Base-by-base conservation (phyloP, 2,113 vertebrate genomes). In the Triplophysa siluroides region DNA sequence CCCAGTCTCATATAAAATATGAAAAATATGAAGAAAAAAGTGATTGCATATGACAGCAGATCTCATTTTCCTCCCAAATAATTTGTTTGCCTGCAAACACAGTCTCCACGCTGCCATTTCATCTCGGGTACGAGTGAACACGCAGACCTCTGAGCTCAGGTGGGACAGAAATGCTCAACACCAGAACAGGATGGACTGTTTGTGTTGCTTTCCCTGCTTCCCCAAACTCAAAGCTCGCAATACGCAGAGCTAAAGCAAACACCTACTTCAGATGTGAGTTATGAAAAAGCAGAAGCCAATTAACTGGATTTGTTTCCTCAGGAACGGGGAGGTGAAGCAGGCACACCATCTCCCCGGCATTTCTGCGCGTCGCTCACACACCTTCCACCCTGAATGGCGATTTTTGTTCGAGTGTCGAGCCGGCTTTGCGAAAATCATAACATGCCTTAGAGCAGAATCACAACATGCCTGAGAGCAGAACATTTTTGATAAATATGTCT, bases 401-500 rank as follows among this genome's bases (percentile, higher is more conserved):
- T 68, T 87, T 77, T 78, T 82, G 87, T 69, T 76, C 43, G 85
- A 82, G 78, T 83, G 79, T 24, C 7, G 85, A 72, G 41, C 47
- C 58, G 16, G 76, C 74, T 84, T 86, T 88, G 88, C 79, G 69
- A 84, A 88, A 89, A 87, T 88, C 74, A 84, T 85, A 84, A 83
- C 87, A 90, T 87, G 86, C 86, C 87, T 89, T 85, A 50, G 70
- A 90, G 89, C 82, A 66, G 83, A 89, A 87, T 88, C 76, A 85
- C 86, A 84, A 83, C 87, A 91, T 87, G 86, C 86, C 87, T 89
- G 84, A 50, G 70, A 90, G 89, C 83, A 66, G 83, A 89, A 84
- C 78, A 65, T 76, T 64, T 87, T 83, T 90, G 90, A 90, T 91
- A 87, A 90, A 91, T 88, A 86, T 77, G 61, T 88, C 86, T 86